Base-by-base conservation (phyloP, 1,140 invertebrate species). In the Drosophila guanche region DNA sequence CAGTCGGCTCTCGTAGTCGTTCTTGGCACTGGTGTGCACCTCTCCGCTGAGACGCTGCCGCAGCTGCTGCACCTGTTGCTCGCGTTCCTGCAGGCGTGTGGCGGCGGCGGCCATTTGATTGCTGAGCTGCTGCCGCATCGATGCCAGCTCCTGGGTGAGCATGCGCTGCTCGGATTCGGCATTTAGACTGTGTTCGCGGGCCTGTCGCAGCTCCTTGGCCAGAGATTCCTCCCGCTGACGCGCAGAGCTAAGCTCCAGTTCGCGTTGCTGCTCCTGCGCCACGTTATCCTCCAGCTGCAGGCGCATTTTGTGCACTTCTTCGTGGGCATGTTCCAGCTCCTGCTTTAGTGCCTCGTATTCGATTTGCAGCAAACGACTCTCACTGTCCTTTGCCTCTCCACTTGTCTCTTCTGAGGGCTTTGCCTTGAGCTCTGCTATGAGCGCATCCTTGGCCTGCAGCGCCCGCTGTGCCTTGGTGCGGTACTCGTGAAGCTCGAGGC, bases 381-480 rank as follows among this genome's bases (percentile, higher is more conserved):
- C 83, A 41, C 75, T 88, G 22, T 81, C 68, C n/a, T 59, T 72
- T 12, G 65, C 51, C 5, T 42, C 40, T 62, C 45, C 0, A 14
- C 10, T 3, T 43, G 33, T 53, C 6, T 48, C 52, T 22, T 43
- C 29, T 1, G 10, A 7, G 3, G 77, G 71, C 45, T 92, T 92
- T 0, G 60, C 46, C 33, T 90, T 94, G 10, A 96, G 90, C 79
- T 94, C 94, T 10, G 93, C 84, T 62, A 97, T 96, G 12, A 96
- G 90, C 70, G 94, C 93, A 73, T 97, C 96, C 90, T 97, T 97
- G 62, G 95, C 95, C 90, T 95, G 93, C 16, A 97, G 90, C 57
- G 96, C 96, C 74, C 94, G 94, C 55, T 96, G 93, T 5, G 96
- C 96, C 74, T 95, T 93, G 5, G 92, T 92, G 90, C 94, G 94